A percentile compares a stretch with the other conserved stretches of the same genome.
Evolutionary conservation across 2,888 invertebrate genomes (phyloP).

Genomic region (Mellilla xanthometata): DNA sequence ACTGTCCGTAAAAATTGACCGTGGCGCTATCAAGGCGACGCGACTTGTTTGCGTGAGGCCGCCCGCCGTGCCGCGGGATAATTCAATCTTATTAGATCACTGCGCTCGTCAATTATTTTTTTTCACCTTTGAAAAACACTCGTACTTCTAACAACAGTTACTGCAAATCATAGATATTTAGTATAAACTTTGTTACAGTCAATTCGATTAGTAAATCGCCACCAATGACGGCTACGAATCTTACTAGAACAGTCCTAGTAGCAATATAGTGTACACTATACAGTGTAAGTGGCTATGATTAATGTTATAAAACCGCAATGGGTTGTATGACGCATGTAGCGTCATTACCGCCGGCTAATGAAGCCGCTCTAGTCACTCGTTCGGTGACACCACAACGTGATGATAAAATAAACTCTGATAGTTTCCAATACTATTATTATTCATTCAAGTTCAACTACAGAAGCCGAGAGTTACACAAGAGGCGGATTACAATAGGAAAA

Average conservation of each 20-base stretch:
- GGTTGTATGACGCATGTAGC: neutral
- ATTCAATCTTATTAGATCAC: slow-evolving; percentile 12
- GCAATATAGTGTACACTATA: too few relatives aligned
- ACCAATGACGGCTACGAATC: too few relatives aligned
- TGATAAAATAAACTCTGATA: neutral
- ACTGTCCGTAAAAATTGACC: slow-evolving; percentile 31
- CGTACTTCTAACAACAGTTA: too few relatives aligned
- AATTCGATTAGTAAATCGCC: too few relatives aligned
- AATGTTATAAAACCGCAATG: neutral
- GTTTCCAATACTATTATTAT: neutral
- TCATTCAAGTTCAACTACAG: neutral
- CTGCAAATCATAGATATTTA: too few relatives aligned
- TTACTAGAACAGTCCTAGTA: too few relatives aligned
- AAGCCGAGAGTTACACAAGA: slow-evolving; percentile 4
- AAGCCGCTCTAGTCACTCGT: too few relatives aligned
- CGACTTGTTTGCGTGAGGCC: slow-evolving; percentile 14
- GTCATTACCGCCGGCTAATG: neutral
- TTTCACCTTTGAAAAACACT: too few relatives aligned
- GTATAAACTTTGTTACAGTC: too few relatives aligned
- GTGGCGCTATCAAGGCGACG: slow-evolving; percentile 22
- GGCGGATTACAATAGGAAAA: slow-evolving; percentile 41
- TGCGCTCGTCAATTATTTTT: slow-evolving; percentile 9
- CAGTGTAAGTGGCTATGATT: too few relatives aligned
- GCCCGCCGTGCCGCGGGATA: neutral
- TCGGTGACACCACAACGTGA: neutral